Evolutionary conservation across 2,797 vertebrate genomes (phyloP).

Genomic region (Sibirionetta formosa): DNA sequence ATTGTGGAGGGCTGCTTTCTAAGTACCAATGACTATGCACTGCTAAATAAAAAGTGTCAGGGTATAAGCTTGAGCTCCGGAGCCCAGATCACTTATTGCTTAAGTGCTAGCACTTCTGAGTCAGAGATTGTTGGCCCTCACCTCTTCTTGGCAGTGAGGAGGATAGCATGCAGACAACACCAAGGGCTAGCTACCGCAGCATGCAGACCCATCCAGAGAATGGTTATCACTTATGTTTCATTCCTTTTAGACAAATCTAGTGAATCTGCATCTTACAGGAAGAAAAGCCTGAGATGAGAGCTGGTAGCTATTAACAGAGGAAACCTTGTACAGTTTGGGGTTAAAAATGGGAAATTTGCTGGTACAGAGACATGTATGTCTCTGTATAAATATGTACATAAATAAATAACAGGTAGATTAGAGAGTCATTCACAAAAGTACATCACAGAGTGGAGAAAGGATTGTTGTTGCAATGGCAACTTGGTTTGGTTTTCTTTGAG

Average conservation of each 20-base stretch:
- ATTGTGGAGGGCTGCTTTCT: not conserved
- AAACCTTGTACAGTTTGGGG: not conserved
- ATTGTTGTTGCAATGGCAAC: not conserved
- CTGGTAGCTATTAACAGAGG: not conserved
- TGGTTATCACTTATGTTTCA: not conserved
- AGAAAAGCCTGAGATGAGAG: not conserved
- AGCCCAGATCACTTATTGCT: not conserved
- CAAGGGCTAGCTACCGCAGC: accelerated
- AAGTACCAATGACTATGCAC: not conserved
- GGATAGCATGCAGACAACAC: not conserved
- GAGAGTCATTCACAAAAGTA: not conserved
- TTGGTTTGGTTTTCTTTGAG: not conserved
- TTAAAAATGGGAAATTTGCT: not conserved
- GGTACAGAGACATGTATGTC: not conserved
- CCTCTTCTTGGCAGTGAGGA: not conserved
- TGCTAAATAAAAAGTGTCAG: not conserved
- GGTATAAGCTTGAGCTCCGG: not conserved
- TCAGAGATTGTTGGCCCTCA: not conserved
- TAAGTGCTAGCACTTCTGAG: not conserved
- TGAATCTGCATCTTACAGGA: not conserved
- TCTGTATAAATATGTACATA: not conserved
- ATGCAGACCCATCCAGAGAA: not conserved
- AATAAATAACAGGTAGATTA: not conserved
- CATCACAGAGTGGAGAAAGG: not conserved
- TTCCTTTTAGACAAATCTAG: not conserved